These are phyloP conservation scores for Etia nguti DNA, from an alignment of 2,113 vertebrate species.

Conservation along the genomic window DNA sequence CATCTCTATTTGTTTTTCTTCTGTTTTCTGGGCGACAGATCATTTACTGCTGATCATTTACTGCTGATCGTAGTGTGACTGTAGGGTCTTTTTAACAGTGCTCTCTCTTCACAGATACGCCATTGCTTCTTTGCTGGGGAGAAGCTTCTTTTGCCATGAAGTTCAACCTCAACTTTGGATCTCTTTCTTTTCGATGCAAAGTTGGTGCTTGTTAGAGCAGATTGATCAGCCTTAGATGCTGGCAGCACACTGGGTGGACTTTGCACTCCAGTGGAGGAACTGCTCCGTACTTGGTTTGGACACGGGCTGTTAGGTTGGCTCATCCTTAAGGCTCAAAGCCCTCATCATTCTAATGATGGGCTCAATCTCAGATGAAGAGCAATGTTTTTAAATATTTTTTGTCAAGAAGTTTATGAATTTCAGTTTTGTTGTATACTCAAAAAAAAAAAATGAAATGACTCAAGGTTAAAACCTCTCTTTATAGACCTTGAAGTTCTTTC, in stretches of 20 bases:
- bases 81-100: background rate
- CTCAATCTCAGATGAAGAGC: background rate
- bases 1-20: background rate
- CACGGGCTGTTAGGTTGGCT: background rate
- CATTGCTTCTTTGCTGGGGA: background rate
- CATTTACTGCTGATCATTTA: background rate
- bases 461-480: background rate
- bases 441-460: background rate
- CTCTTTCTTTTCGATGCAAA: background rate
- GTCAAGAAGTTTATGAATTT: background rate
- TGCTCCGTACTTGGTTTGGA: background rate
- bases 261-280: background rate
- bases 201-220: background rate
- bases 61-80: background rate
- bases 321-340: background rate
- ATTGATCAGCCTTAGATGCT: background rate
- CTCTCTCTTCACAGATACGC: background rate
- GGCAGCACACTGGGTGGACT: background rate
- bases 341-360: background rate
- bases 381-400: background rate
- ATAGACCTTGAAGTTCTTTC: background rate
- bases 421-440: background rate
- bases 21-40: background rate
- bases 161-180: background rate
- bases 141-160: background rate